A percentile compares a stretch with the other conserved stretches of the same genome.
These are phyloP conservation scores for Australoheros facetus DNA, from an alignment of 2,797 vertebrate species.

Conservation along the genomic window DNA sequence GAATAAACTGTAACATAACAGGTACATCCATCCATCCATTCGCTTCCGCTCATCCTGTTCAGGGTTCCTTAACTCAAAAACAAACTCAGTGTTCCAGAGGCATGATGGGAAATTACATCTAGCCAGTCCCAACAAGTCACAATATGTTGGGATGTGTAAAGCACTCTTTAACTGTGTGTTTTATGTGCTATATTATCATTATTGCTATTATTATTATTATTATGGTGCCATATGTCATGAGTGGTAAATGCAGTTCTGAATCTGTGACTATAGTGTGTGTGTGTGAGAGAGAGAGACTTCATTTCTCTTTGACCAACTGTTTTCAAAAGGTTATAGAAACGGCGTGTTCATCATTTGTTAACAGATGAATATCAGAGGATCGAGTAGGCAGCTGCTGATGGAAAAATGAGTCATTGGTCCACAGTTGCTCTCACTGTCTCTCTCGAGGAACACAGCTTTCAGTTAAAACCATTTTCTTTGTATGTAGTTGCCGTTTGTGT, in stretches of 20 bases:
- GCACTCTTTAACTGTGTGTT: no score
- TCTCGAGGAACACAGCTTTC: background rate
- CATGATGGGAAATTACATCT: background rate
- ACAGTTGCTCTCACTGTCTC: background rate
- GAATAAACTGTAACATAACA: no score
- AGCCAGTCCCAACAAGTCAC: background rate
- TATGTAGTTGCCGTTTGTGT: conserved; percentile 28
- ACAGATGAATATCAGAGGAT: conserved; percentile 30
- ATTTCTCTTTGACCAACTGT: background rate
- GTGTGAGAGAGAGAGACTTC: background rate
- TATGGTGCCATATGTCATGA: background rate
- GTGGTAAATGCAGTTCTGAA: background rate
- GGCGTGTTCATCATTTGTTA: conserved; percentile 23
- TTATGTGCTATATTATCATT: no score
- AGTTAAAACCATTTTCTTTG: conserved; percentile 1
- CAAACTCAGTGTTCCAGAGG: background rate
- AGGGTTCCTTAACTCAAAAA: no score
- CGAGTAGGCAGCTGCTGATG: conserved; percentile 35
- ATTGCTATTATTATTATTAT: background rate
- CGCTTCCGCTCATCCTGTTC: no score
- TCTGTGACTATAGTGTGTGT: background rate
- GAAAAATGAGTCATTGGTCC: conserved; percentile 26
- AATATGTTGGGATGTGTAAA: background rate
- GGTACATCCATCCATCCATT: no score
- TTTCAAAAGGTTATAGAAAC: conserved; percentile 13